Percentiles rank a stretch among this genome's conserved stretches.
Evolutionary conservation across 2,888 invertebrate species (phyloP).

Genomic region (Homarus gammarus): DNA sequence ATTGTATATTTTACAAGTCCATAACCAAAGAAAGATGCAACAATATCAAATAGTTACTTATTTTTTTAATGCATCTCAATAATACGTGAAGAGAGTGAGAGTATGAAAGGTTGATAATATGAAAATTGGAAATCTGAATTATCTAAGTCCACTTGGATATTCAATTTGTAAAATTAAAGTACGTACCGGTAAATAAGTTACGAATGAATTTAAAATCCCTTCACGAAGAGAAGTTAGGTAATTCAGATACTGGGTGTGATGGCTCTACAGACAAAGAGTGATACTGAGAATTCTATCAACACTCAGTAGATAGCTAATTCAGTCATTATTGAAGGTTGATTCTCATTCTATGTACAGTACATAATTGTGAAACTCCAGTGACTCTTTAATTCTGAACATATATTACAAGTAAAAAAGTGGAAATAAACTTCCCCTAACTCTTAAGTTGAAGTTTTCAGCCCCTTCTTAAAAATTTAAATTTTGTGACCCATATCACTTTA

Average conservation of each 20-base stretch:
- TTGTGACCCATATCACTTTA: not conserved
- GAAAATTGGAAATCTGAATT: not conserved
- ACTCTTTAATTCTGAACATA: not conserved
- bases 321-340: not conserved
- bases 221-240: not conserved
- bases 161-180: not conserved
- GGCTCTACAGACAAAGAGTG: not conserved
- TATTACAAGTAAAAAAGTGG: not conserved
- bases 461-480: not conserved
- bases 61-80: not conserved
- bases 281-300: not conserved
- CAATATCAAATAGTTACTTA: not conserved
- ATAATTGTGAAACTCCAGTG: not conserved
- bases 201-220: not conserved
- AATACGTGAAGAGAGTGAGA: not conserved
- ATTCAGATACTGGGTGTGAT: not conserved
- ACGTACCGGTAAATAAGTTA: not conserved
- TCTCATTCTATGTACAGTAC: not conserved
- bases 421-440: not conserved
- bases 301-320: not conserved
- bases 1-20: conserved; percentile 13
- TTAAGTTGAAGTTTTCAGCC: not conserved
- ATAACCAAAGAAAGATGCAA: not conserved
- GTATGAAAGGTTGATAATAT: not conserved
- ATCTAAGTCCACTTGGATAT: not conserved